phyloP scores from a whole-genome alignment of 2,113 vertebrate genomes.

The Epinephelus cyanopodus region DNA sequence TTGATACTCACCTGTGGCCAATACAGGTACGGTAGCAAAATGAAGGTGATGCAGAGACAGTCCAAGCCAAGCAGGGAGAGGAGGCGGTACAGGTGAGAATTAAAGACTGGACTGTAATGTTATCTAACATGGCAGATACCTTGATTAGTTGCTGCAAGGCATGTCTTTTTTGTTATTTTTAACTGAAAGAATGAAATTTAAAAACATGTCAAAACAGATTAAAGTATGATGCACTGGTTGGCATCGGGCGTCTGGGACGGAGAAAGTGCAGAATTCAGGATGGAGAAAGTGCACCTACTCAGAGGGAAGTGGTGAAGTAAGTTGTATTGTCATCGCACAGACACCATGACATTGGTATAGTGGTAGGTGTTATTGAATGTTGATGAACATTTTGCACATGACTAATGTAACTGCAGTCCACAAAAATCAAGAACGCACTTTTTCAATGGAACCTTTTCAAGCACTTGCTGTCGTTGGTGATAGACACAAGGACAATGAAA shows the following conservation, averaged over 20 bases:
- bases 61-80: background rate
- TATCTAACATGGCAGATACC: background rate
- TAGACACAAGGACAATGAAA: background rate
- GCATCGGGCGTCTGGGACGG: constrained; percentile 1
- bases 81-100: constrained; percentile 5
- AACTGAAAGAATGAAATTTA: background rate
- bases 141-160: background rate
- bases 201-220: background rate
- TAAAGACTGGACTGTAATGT: background rate
- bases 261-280: background rate
- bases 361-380: background rate
- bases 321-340: background rate
- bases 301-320: constrained; percentile 16
- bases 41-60: background rate
- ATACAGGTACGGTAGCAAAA: background rate
- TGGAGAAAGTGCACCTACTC: background rate
- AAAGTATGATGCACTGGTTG: background rate
- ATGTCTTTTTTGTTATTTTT: background rate
- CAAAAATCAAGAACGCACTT: background rate
- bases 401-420: background rate
- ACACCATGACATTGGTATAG: background rate
- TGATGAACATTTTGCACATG: background rate
- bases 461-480: background rate
- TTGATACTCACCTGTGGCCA: background rate
- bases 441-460: background rate